phyloP scores from a whole-genome alignment of 1,140 invertebrate genomes.

The Gyrodactylus bullatarudis region DNA sequence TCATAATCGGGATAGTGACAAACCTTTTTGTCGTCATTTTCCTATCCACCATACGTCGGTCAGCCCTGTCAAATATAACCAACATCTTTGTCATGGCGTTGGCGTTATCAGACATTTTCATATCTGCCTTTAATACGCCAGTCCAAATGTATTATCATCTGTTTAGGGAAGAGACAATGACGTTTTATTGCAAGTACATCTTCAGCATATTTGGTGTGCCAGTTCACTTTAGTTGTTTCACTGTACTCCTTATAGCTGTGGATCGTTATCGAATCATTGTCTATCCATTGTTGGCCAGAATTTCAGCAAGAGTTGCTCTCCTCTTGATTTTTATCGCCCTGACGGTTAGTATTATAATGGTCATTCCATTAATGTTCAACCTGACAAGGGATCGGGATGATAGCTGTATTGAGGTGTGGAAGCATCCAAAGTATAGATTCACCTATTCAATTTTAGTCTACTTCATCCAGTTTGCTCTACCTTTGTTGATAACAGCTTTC shows the following conservation, averaged over 20 bases:
- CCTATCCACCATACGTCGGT: background rate
- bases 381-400: conserved; percentile 10
- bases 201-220: conserved; percentile 24
- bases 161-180: background rate
- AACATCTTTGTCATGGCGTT: conserved; percentile 4
- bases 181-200: conserved; percentile 13
- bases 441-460: conserved; percentile 14
- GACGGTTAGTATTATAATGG: conserved; percentile 7
- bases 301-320: conserved; percentile 10
- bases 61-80: background rate
- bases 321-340: conserved; percentile 11
- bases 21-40: background rate
- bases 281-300: conserved; percentile 23
- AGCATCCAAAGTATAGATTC: conserved; percentile 8
- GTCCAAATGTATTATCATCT: background rate
- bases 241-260: conserved; percentile 32
- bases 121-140: background rate
- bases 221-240: conserved; percentile 32
- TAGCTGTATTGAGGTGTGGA: conserved; percentile 16
- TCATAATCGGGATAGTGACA: background rate
- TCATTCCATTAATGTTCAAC: conserved; percentile 15
- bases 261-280: conserved; percentile 32
- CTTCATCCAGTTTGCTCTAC: conserved; percentile 15
- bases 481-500: conserved; percentile 12
- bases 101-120: conserved; percentile 3